phyloP scores from a whole-genome alignment of 2,113 vertebrate species.

The Prionailurus bengalensis region DNA sequence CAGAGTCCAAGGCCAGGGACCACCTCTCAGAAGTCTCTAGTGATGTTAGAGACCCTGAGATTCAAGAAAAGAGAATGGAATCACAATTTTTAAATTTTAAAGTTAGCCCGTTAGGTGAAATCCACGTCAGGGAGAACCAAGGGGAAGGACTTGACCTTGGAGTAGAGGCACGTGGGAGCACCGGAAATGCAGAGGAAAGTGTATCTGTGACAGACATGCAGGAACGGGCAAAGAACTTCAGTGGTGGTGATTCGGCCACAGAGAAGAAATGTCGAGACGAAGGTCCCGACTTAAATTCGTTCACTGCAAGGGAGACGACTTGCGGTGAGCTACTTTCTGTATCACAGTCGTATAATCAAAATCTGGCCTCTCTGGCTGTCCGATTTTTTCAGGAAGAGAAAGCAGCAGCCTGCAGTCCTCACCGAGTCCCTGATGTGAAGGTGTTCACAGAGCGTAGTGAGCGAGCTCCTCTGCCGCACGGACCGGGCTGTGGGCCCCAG shows the following conservation, averaged over 20 bases:
- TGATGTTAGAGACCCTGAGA: background rate
- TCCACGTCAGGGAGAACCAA: background rate
- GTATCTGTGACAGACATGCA: background rate
- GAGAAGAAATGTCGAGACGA: background rate
- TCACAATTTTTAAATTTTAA: background rate
- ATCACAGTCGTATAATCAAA: background rate
- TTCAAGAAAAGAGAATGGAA: background rate
- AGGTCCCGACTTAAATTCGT: background rate
- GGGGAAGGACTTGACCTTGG: background rate
- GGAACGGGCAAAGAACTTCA: background rate
- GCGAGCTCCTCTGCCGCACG: accelerated
- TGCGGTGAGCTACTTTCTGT: background rate
- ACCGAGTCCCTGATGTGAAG: background rate
- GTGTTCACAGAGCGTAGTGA: background rate
- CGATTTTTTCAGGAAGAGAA: background rate
- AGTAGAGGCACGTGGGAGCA: background rate
- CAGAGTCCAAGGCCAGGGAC: background rate
- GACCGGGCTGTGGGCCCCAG: accelerated
- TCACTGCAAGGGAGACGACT: accelerated
- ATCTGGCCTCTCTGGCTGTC: background rate
- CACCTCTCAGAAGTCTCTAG: background rate
- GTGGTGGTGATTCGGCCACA: background rate
- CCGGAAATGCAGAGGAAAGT: background rate
- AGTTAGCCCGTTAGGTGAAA: background rate
- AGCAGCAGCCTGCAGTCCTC: background rate